Percentiles rank a stretch among this genome's conserved stretches.
phyloP scores from a whole-genome alignment of 2,888 invertebrate genomes.

The Junonia oenone region DNA sequence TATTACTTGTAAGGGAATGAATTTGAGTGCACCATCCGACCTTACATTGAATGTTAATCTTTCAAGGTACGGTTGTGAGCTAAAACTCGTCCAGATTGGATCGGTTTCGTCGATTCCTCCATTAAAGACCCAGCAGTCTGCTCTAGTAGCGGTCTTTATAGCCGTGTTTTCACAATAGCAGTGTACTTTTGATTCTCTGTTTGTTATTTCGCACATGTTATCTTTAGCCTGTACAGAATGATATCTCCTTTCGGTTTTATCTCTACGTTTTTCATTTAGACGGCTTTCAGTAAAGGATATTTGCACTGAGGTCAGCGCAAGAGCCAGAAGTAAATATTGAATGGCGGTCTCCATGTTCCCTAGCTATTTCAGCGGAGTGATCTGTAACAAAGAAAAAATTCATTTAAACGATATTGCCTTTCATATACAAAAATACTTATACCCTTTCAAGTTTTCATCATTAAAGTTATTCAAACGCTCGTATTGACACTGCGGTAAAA shows the following conservation, averaged over 20 bases:
- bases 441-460: not conserved
- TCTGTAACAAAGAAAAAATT: slow-evolving; percentile 61
- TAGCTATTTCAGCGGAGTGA: slow-evolving; percentile 39
- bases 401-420: slow-evolving; percentile 24
- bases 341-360: slow-evolving; percentile 66
- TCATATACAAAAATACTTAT: slow-evolving; percentile 2
- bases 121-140: slow-evolving; percentile 89
- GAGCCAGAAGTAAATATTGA: slow-evolving; percentile 74
- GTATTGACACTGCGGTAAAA: not conserved
- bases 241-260: slow-evolving; percentile 69
- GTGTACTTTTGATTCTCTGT: slow-evolving; percentile 78
- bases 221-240: slow-evolving; percentile 60
- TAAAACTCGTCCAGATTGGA: slow-evolving; percentile 85
- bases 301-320: slow-evolving; percentile 74
- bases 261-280: slow-evolving; percentile 75
- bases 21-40: slow-evolving; percentile 83
- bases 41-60: slow-evolving; percentile 85
- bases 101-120: slow-evolving; percentile 83
- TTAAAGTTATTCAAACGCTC: not conserved
- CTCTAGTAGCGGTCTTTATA: slow-evolving; percentile 81
- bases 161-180: slow-evolving; percentile 83
- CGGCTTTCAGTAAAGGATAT: slow-evolving; percentile 75
- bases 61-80: slow-evolving; percentile 83
- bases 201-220: slow-evolving; percentile 80
- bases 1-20: slow-evolving; percentile 85